These are phyloP conservation scores for Bubalus kerabau DNA, from an alignment of 2,113 vertebrate species.

Conservation along the genomic window DNA sequence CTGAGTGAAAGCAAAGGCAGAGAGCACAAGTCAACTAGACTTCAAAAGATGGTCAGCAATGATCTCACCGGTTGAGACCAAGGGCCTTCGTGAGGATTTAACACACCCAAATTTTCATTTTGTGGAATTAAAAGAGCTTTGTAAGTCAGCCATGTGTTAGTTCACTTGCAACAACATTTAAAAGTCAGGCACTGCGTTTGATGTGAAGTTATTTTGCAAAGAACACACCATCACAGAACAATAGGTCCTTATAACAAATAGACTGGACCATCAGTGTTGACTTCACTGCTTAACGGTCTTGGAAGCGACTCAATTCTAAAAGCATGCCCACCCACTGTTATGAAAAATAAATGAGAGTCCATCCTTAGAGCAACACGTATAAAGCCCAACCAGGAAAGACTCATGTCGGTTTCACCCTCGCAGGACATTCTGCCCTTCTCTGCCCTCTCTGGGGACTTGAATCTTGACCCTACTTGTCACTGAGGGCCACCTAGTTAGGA, in stretches of 20 bases:
- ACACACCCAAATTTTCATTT: background rate
- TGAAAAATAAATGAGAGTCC: background rate
- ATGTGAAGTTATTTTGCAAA: background rate
- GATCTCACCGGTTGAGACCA: background rate
- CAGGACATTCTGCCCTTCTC: background rate
- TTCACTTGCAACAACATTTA: background rate
- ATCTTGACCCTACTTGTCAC: background rate
- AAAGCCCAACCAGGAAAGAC: background rate
- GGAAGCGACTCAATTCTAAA: background rate
- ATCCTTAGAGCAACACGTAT: rapidly evolving
- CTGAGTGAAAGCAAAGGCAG: background rate
- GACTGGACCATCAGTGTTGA: rapidly evolving
- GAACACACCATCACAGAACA: rapidly evolving
- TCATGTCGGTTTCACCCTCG: rapidly evolving
- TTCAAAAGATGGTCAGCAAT: background rate
- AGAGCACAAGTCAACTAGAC: background rate
- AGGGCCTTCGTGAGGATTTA: background rate
- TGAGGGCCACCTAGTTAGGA: background rate
- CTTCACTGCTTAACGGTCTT: background rate
- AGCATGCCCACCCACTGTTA: background rate
- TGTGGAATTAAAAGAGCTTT: background rate
- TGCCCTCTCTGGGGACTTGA: background rate
- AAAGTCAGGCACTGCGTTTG: background rate
- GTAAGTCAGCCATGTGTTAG: background rate
- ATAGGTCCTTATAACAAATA: background rate